phyloP scores from a whole-genome alignment of 2,888 invertebrate species.

The Sinhomidia bicolor region DNA sequence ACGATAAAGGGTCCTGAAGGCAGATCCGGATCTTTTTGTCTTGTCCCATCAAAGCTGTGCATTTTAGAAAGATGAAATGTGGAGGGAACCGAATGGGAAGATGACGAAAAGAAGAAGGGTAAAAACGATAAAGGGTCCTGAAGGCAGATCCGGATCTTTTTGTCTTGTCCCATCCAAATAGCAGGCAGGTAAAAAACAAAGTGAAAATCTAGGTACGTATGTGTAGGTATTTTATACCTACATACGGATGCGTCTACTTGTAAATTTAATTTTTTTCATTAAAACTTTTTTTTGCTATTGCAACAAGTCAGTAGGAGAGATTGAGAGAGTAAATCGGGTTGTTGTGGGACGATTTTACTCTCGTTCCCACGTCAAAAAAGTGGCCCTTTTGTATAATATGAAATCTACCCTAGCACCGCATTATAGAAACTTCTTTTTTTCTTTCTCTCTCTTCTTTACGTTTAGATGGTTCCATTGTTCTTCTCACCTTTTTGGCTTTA shows the following conservation, averaged over 20 bases:
- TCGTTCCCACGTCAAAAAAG: constrained; percentile 65
- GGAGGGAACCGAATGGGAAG: not conserved
- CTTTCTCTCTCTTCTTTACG: constrained; percentile 26
- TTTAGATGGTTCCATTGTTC: constrained; percentile 29
- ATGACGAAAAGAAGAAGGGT: not conserved
- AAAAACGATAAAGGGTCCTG: constrained; percentile 30
- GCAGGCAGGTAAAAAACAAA: constrained; percentile 34
- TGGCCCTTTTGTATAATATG: constrained; percentile 28
- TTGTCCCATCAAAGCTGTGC: not conserved
- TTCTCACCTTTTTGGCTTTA: constrained; percentile 51
- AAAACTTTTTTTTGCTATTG: not conserved
- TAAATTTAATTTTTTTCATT: constrained; percentile 15
- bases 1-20: constrained; percentile 30
- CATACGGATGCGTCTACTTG: too few species aligned
- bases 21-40: not conserved
- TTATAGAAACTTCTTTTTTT: constrained; percentile 18
- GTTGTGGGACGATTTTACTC: constrained; percentile 52
- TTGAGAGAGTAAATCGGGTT: not conserved
- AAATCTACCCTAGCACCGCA: constrained; percentile 47
- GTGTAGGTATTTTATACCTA: too few species aligned
- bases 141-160: not conserved
- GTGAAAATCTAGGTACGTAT: constrained; percentile 1
- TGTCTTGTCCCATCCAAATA: not conserved
- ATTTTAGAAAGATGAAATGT: not conserved
- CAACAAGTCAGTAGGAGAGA: constrained; percentile 24